phyloP scores from a whole-genome alignment of 2,113 vertebrate species.

The Semicossyphus pulcher region DNA sequence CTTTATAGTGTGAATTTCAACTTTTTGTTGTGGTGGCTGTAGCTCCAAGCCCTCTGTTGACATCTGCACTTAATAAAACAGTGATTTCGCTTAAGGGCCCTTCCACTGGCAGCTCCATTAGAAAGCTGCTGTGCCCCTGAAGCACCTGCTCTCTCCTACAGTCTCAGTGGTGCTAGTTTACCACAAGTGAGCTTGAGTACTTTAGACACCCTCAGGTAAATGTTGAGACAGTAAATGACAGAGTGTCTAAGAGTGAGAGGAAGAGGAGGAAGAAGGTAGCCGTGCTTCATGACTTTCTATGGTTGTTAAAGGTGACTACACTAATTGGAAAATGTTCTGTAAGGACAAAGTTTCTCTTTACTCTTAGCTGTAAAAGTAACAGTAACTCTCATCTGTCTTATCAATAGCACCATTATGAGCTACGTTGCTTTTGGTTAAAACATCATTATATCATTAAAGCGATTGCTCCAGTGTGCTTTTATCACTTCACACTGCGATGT shows the following conservation, averaged over 20 bases:
- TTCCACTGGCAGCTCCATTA: conserved; percentile 50
- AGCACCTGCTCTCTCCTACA: conserved; percentile 36
- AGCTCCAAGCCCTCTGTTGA: conserved; percentile 43
- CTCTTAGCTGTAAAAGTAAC: background rate
- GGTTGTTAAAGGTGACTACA: background rate
- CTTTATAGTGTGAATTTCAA: conserved; percentile 18
- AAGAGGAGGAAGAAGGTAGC: background rate
- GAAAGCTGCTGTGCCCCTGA: conserved; percentile 16
- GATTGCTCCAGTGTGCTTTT: background rate
- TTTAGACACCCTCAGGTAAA: conserved; percentile 44
- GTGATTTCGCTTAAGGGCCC: conserved; percentile 46
- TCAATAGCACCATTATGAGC: background rate
- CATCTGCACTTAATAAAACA: conserved; percentile 64
- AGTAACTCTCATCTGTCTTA: background rate
- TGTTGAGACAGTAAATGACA: conserved; percentile 28
- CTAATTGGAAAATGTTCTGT: background rate
- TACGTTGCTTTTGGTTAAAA: conserved; percentile 8
- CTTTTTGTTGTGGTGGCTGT: conserved; percentile 6
- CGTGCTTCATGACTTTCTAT: background rate
- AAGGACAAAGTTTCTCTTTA: background rate
- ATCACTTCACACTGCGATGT: background rate
- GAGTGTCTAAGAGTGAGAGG: background rate
- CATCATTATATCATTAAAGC: background rate
- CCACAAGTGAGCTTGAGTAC: conserved; percentile 24
- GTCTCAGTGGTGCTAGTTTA: conserved; percentile 29